phyloP scores from a whole-genome alignment of 2,113 vertebrate species.

The Sander vitreus region DNA sequence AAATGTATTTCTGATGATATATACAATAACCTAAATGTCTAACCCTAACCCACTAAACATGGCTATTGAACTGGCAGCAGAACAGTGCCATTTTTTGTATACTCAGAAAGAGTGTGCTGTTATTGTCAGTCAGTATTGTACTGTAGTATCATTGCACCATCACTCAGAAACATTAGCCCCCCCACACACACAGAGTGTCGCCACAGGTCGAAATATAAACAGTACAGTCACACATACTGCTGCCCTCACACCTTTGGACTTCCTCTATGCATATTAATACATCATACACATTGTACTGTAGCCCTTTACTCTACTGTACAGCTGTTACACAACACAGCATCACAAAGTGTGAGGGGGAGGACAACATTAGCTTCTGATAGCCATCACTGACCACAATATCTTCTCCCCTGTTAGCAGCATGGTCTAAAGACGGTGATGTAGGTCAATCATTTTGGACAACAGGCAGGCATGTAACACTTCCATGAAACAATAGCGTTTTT shows the following conservation, averaged over 20 bases:
- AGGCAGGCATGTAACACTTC: background rate
- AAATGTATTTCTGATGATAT: too few species aligned
- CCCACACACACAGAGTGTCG: background rate
- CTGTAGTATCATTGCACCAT: background rate
- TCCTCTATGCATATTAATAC: background rate
- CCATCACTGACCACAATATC: background rate
- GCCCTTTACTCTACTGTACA: too few species aligned
- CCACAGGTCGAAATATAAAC: constrained; percentile 12
- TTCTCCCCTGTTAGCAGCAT: background rate
- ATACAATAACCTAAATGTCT: too few species aligned
- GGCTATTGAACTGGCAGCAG: background rate
- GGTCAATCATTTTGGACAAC: background rate
- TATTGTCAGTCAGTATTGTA: background rate
- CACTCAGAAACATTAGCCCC: background rate
- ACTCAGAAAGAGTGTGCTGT: too few species aligned
- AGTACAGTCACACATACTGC: background rate
- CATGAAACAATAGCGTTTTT: background rate
- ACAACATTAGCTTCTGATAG: background rate
- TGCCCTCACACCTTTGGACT: background rate
- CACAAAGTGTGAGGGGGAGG: background rate
- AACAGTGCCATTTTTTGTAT: background rate
- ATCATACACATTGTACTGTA: background rate
- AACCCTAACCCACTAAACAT: too few species aligned
- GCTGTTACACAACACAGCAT: background rate
- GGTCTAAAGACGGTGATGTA: background rate